These are phyloP conservation scores for Torymus texanus DNA, from an alignment of 2,888 invertebrate species.

Conservation along the genomic window DNA sequence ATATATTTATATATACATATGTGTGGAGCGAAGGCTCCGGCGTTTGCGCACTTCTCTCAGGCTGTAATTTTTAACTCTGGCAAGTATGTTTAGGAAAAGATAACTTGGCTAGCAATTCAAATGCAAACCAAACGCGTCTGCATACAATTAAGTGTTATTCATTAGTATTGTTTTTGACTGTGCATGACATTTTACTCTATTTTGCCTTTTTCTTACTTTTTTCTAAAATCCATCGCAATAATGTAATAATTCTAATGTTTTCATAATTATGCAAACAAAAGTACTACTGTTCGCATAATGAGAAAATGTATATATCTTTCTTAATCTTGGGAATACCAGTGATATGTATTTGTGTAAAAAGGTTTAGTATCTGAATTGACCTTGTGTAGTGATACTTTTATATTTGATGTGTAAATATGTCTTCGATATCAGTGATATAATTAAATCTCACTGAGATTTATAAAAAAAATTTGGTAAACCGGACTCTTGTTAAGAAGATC, in stretches of 20 bases:
- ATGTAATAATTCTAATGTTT: too few species aligned
- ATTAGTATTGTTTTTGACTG: slow-evolving; percentile 35
- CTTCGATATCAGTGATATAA: slow-evolving; percentile 38
- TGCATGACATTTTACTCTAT: slow-evolving; percentile 35
- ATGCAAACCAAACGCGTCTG: slow-evolving; percentile 28
- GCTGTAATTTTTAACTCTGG: slow-evolving; percentile 67
- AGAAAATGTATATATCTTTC: slow-evolving; percentile 28
- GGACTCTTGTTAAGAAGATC: slow-evolving; percentile 48
- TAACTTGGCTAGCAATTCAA: slow-evolving; percentile 74
- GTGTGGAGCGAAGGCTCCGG: slow-evolving; percentile 44
- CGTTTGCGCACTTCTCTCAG: slow-evolving; percentile 46
- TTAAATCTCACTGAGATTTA: slow-evolving; percentile 30
- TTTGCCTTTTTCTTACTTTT: slow-evolving; percentile 23
- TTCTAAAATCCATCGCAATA: too few species aligned
- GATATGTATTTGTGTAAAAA: slow-evolving; percentile 27
- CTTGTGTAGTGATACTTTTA: slow-evolving; percentile 23
- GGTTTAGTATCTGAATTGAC: slow-evolving; percentile 23
- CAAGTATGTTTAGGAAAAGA: slow-evolving; percentile 72
- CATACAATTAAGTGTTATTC: slow-evolving; percentile 27
- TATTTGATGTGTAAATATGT: slow-evolving; percentile 31
- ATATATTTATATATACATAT: slow-evolving; percentile 25
- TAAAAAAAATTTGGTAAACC: slow-evolving; percentile 24
- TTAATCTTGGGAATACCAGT: slow-evolving; percentile 22
- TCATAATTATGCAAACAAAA: too few species aligned
- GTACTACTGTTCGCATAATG: background rate